Percentiles rank a stretch among this genome's conserved stretches.
Conservation (phyloP, 1,140 invertebrate species). For the Amyelois transitella region DNA sequence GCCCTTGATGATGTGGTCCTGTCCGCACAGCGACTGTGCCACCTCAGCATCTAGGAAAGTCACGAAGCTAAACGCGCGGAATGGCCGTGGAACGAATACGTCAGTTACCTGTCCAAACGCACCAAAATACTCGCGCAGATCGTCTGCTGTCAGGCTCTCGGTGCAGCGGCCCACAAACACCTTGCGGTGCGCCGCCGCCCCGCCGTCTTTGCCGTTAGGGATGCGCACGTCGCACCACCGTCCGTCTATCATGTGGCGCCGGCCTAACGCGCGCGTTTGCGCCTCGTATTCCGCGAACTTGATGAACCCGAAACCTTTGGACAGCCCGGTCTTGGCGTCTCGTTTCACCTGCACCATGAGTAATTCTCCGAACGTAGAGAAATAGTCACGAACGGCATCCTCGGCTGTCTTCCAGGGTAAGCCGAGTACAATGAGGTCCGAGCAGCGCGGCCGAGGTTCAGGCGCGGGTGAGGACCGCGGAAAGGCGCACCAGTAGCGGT, state of each 20-base stretch:
- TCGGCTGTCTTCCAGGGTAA: slow-evolving; percentile 87
- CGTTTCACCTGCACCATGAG: slow-evolving; percentile 84
- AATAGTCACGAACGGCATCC: slow-evolving; percentile 83
- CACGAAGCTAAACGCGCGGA: slow-evolving; percentile 96
- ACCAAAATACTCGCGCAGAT: slow-evolving; percentile 94
- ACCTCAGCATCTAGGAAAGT: slow-evolving; percentile 96
- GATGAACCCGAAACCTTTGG: slow-evolving; percentile 90
- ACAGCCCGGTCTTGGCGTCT: slow-evolving; percentile 84
- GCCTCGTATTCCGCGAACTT: slow-evolving; percentile 83
- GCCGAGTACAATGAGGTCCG: slow-evolving; percentile 87
- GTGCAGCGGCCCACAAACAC: slow-evolving; percentile 97
- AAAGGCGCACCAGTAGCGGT: slow-evolving; percentile 67
- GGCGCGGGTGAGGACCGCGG: slow-evolving; percentile 55
- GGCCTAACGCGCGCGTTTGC: slow-evolving; percentile 78
- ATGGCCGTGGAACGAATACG: slow-evolving; percentile 96
- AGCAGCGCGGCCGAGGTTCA: slow-evolving; percentile 85
- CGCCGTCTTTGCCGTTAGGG: slow-evolving; percentile 85
- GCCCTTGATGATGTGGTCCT: slow-evolving; percentile 97
- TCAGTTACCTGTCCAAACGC: slow-evolving; percentile 97
- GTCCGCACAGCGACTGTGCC: slow-evolving; percentile 93
- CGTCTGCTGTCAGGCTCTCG: slow-evolving; percentile 90
- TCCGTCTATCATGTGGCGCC: slow-evolving; percentile 85
- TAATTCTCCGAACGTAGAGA: slow-evolving; percentile 85
- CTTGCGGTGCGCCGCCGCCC: slow-evolving; percentile 91
- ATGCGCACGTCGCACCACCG: slow-evolving; percentile 88